Percentiles rank a stretch among this genome's conserved stretches.
Evolutionary conservation across 2,113 vertebrate genomes (phyloP).

Genomic region (Acanthochromis polyacanthus): DNA sequence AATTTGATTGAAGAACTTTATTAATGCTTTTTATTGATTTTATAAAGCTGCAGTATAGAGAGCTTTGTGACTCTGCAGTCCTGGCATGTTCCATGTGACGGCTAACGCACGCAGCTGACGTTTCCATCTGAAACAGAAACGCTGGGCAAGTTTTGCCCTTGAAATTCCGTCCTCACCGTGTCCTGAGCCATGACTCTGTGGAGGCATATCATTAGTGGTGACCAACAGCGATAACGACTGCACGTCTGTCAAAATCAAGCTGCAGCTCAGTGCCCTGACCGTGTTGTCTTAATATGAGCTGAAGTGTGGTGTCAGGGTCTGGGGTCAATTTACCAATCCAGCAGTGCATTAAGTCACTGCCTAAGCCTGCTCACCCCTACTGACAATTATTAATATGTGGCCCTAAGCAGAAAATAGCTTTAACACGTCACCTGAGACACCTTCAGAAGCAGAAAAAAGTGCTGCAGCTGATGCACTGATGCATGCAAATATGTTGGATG

Average conservation of each 20-base stretch:
- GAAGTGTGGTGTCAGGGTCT: constrained; percentile 76
- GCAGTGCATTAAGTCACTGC: constrained; percentile 77
- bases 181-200: constrained; percentile 62
- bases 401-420: constrained; percentile 68
- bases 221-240: constrained; percentile 75
- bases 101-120: constrained; percentile 13
- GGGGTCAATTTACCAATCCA: constrained; percentile 76
- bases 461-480: constrained; percentile 39
- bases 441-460: constrained; percentile 29
- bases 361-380: constrained; percentile 62
- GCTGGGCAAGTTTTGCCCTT: constrained; percentile 66
- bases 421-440: constrained; percentile 59
- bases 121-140: constrained; percentile 52
- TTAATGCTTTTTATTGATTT: constrained; percentile 40
- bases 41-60: constrained; percentile 19
- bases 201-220: constrained; percentile 66
- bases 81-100: constrained; percentile 9
- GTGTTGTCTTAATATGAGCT: constrained; percentile 75
- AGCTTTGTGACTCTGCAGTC: constrained; percentile 18
- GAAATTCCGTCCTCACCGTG: constrained; percentile 56
- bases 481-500: constrained; percentile 49
- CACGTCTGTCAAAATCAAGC: constrained; percentile 79
- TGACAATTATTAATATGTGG: constrained; percentile 82
- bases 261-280: constrained; percentile 57
- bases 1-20: constrained; percentile 24